phyloP scores from a whole-genome alignment of 2,113 vertebrate genomes.

The Peromyscus leucopus region DNA sequence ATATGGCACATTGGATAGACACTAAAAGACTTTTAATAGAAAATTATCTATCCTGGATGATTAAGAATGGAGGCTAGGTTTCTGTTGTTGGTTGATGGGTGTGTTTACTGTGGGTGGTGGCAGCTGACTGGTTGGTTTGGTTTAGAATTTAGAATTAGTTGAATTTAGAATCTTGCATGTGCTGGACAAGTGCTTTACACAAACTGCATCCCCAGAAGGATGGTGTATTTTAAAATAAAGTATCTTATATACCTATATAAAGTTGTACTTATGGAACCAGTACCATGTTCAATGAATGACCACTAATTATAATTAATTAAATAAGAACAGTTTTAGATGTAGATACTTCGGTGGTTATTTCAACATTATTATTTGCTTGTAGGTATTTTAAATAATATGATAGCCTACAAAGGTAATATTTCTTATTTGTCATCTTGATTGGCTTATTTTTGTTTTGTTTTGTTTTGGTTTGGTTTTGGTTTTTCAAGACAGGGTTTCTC shows the following conservation, averaged over 20 bases:
- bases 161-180: not conserved
- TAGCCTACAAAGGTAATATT: not conserved
- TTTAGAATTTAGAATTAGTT: not conserved
- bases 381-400: not conserved
- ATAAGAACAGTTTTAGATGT: not conserved
- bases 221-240: slow-evolving; percentile 32
- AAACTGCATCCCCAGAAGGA: not conserved
- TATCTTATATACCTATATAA: not conserved
- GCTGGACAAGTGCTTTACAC: not conserved
- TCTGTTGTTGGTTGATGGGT: not conserved
- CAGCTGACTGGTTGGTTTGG: not conserved
- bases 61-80: not conserved
- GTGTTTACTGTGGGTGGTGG: not conserved
- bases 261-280: not conserved
- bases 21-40: slow-evolving; percentile 71
- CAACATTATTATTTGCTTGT: not conserved
- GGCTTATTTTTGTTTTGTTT: not conserved
- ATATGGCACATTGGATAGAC: slow-evolving; percentile 40
- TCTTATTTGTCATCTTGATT: not conserved
- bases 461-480: no score
- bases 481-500: no score
- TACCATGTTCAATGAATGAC: not conserved
- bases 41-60: slow-evolving; percentile 11
- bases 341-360: not conserved
- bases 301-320: not conserved